These are phyloP conservation scores for Drosophila suzukii DNA, from an alignment of 1,140 invertebrate genomes.

Conservation along the genomic window DNA sequence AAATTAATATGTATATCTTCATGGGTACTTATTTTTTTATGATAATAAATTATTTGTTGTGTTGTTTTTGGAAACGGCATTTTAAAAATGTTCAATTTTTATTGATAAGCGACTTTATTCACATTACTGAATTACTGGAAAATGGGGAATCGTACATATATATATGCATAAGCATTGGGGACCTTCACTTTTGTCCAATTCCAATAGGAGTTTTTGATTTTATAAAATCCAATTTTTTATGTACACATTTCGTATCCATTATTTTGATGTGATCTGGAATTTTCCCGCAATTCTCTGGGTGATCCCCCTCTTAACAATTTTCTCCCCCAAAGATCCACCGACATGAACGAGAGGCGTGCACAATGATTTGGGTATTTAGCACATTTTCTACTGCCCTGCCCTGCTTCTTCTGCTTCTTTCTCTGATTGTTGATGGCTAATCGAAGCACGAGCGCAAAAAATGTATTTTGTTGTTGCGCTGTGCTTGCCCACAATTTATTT, in stretches of 20 bases:
- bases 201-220: no score
- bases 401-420: conserved; percentile 6
- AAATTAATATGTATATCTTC: background rate
- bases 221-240: no score
- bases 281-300: background rate
- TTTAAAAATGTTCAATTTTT: no score
- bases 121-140: no score
- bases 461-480: conserved; percentile 27
- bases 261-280: conserved; percentile 10
- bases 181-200: no score
- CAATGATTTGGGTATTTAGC: conserved; percentile 55
- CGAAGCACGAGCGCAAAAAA: conserved; percentile 57
- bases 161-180: no score
- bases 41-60: no score
- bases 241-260: background rate
- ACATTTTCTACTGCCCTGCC: conserved; percentile 50
- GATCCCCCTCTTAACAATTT: background rate
- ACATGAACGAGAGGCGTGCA: conserved; percentile 52
- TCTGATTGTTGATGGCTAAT: conserved; percentile 34
- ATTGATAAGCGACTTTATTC: no score
- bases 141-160: no score
- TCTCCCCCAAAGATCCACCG: conserved; percentile 17
- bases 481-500: conserved; percentile 62
- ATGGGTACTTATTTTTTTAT: no score
- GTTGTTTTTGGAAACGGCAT: no score